A percentile compares a stretch with the other conserved stretches of the same genome.
Evolutionary conservation across 2,113 vertebrate genomes (phyloP).

Genomic region (Petrocephalus zakoni): DNA sequence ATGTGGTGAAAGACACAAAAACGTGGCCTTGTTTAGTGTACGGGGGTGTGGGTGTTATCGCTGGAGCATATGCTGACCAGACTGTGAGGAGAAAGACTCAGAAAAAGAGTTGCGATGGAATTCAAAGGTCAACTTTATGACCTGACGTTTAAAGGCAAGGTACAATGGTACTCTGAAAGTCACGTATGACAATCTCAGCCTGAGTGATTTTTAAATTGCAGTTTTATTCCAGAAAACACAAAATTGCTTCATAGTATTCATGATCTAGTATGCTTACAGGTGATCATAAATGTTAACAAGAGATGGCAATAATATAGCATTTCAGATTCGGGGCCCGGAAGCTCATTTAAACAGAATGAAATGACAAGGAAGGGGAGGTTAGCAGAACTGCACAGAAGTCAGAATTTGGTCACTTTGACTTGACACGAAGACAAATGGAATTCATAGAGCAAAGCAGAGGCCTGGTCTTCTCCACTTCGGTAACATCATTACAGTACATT

Average conservation of each 20-base stretch:
- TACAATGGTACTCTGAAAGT: neutral
- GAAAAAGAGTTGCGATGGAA: neutral
- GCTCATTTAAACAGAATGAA: conserved; percentile 16
- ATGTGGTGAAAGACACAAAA: neutral
- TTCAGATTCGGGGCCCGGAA: neutral
- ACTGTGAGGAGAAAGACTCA: neutral
- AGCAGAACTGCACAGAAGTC: conserved; percentile 13
- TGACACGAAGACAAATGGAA: neutral
- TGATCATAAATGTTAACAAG: neutral
- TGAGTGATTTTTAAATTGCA: neutral
- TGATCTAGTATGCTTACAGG: neutral
- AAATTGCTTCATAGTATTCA: conserved; percentile 15
- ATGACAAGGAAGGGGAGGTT: neutral
- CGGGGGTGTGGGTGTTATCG: neutral
- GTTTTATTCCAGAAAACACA: conserved; percentile 17
- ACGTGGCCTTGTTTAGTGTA: neutral
- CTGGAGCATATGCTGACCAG: neutral
- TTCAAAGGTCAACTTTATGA: neutral
- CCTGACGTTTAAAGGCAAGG: neutral
- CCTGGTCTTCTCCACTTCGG: neutral
- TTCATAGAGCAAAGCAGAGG: neutral
- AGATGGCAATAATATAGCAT: neutral
- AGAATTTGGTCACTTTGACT: neutral
- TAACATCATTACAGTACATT: conserved; percentile 3
- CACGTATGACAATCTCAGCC: neutral